A percentile compares a stretch with the other conserved stretches of the same genome.
phyloP scores from a whole-genome alignment of 2,113 vertebrate species.

The Pelmatolapia mariae region DNA sequence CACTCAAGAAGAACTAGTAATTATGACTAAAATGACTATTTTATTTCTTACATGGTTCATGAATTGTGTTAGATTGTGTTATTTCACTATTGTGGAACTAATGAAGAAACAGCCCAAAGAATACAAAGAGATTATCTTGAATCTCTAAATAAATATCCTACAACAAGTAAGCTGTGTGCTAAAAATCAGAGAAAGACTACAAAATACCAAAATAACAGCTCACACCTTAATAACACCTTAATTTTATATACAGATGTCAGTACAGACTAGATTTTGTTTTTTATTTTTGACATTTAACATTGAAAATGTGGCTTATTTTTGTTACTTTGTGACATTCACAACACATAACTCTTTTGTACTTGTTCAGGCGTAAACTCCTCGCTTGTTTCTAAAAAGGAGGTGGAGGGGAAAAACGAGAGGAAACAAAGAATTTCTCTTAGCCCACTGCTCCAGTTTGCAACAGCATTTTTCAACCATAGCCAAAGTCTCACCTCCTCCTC shows the following conservation, averaged over 20 bases:
- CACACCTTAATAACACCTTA: neutral
- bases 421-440: neutral
- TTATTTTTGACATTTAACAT: neutral
- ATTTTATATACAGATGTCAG: neutral
- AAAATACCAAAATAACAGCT: neutral
- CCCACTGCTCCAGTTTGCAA: slow-evolving; percentile 20
- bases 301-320: neutral
- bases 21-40: slow-evolving; percentile 10
- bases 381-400: neutral
- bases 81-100: neutral
- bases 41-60: slow-evolving; percentile 25
- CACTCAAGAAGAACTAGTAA: slow-evolving; percentile 15
- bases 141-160: neutral
- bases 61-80: slow-evolving; percentile 15
- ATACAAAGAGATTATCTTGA: neutral
- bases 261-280: neutral
- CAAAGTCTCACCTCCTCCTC: slow-evolving; percentile 48
- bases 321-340: neutral
- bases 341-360: neutral
- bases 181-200: neutral
- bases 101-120: neutral
- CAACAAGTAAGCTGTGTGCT: neutral
- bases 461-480: neutral
- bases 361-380: neutral
- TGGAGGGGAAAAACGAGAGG: neutral